Base-by-base conservation (phyloP, 2,113 vertebrate genomes). In the Odobenus rosmarus region DNA sequence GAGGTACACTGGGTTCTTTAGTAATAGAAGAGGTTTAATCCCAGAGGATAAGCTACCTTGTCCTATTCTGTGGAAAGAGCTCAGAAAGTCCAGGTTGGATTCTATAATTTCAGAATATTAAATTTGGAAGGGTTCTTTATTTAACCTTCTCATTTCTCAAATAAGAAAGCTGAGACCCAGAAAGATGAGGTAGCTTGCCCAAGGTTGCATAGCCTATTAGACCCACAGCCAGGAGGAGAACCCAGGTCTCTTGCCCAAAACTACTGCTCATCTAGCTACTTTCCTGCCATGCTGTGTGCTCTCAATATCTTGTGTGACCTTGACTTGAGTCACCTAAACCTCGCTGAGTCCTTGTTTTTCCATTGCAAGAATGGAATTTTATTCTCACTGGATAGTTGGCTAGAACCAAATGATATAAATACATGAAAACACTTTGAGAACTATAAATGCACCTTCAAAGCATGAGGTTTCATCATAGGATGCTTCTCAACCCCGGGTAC, bases 391-490 rank as follows among this genome's bases (percentile, higher is more conserved):
- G 36, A 18, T 77, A 46, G 5, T n/a, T 72, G 39, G 28, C 13
- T 89, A 36, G 24, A 87, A 67, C 11, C 42, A 46, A 64, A 92
- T 81, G 33, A 76, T 49, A 42, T 42, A 61, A 97, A 88, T 5
- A 42, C 1, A 3, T 24, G 57, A 97, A 82, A 94, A 21, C 55
- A 83, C 64, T 92, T 42, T 89, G 74, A 86, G 62, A 93, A 86
- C 57, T 59, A 76, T 69, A 93, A 95, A 82, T 18, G 31, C 5
- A 51, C 21, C 31, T 90, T 90, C 64, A 83, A 93, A 93, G 80
- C 62, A 77, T 46, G n/a, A 83, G 49, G 23, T 93, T 95, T 87
- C 61, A 88, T 77, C 31, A 90, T 85, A 46, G 69, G 79, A 79
- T 81, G n/a, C 51, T 82, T 97, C 79, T 92, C 53, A 61, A 51